phyloP scores from a whole-genome alignment of 1,140 invertebrate genomes.

The Panulirus ornatus region DNA sequence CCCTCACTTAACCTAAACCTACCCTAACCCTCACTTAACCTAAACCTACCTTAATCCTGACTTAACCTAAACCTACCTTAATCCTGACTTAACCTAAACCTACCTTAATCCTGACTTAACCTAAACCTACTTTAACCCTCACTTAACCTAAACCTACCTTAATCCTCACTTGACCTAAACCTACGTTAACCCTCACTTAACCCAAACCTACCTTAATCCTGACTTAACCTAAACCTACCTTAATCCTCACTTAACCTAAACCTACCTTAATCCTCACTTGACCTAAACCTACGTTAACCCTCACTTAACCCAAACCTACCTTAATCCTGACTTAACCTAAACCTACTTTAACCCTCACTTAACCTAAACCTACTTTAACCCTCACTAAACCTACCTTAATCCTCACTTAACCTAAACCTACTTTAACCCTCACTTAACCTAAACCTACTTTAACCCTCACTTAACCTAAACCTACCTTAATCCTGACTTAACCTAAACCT shows the following conservation, averaged over 20 bases:
- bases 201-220: neutral
- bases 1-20: neutral
- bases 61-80: neutral
- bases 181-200: neutral
- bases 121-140: too few species aligned
- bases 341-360: neutral
- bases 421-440: too few species aligned
- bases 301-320: neutral
- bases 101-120: too few species aligned
- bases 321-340: neutral
- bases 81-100: slow-evolving; percentile 1
- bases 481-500: too few species aligned
- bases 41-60: neutral
- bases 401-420: too few species aligned
- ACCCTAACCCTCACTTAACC: neutral
- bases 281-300: neutral
- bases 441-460: too few species aligned
- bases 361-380: neutral
- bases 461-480: too few species aligned
- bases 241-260: neutral
- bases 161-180: neutral
- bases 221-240: slow-evolving; percentile 8
- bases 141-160: neutral
- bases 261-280: neutral
- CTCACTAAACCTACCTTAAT: neutral